These are phyloP conservation scores for Aproaerema taeniolella DNA, from an alignment of 2,888 invertebrate genomes.

Conservation along the genomic window DNA sequence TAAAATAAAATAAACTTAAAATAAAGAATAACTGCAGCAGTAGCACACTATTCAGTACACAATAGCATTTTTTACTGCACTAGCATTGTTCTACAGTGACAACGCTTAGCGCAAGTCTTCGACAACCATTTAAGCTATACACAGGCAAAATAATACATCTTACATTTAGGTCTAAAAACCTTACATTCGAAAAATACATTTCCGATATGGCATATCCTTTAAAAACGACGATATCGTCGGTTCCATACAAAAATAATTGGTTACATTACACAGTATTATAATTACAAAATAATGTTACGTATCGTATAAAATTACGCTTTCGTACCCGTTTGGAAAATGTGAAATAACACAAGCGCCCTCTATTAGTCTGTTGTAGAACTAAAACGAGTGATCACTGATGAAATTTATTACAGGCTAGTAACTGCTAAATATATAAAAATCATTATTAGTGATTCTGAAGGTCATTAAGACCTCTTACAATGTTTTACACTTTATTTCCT, in stretches of 20 bases:
- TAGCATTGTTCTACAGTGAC: not conserved
- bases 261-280: conserved; percentile 14
- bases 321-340: not conserved
- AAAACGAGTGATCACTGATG: too few relatives aligned
- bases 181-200: conserved; percentile 10
- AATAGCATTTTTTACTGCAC: not conserved
- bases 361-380: not conserved
- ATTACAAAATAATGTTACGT: conserved; percentile 13
- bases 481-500: too few relatives aligned
- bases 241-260: conserved; percentile 21
- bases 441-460: too few relatives aligned
- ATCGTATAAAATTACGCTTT: conserved; percentile 11
- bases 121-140: conserved; percentile 5
- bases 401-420: too few relatives aligned
- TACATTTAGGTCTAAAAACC: conserved; percentile 10
- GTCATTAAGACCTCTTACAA: too few relatives aligned
- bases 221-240: conserved; percentile 8
- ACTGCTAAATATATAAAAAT: too few relatives aligned
- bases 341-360: not conserved
- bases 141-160: conserved; percentile 9
- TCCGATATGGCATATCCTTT: conserved; percentile 9
- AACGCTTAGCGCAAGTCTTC: not conserved
- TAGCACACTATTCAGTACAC: not conserved
- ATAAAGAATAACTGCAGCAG: too few relatives aligned
- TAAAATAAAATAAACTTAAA: too few relatives aligned